Evolutionary conservation across 2,797 vertebrate genomes (phyloP).

Genomic region (Otolemur crassicaudatus): DNA sequence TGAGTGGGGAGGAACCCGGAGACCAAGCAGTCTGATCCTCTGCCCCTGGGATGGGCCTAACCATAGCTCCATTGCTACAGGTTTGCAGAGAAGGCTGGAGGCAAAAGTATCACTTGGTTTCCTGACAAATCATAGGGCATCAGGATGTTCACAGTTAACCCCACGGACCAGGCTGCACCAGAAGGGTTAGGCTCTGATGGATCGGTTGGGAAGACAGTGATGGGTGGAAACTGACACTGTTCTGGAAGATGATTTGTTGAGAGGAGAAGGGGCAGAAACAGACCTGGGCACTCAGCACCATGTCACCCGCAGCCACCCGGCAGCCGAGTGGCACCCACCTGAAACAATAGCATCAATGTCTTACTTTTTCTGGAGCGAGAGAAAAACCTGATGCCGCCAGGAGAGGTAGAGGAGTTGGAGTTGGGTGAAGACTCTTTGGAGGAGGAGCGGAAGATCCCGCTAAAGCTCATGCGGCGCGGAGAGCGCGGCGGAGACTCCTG

Average conservation of each 20-base stretch:
- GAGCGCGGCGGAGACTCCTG: slow-evolving; percentile 95
- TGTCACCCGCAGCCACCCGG: background rate
- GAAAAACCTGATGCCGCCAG: slow-evolving; percentile 96
- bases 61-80: accelerated
- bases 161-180: accelerated
- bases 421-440: slow-evolving; percentile 92
- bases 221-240: accelerated
- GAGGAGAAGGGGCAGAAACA: background rate
- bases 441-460: slow-evolving; percentile 96
- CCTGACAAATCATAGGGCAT: background rate
- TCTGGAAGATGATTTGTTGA: background rate
- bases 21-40: background rate
- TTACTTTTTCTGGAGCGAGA: slow-evolving; percentile 97
- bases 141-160: accelerated
- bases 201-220: accelerated
- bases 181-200: background rate
- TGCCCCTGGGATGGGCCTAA: accelerated
- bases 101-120: background rate
- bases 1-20: too few relatives aligned
- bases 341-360: slow-evolving; percentile 85
- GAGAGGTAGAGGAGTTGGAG: slow-evolving; percentile 91
- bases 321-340: slow-evolving; percentile 72
- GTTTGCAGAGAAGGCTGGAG: background rate
- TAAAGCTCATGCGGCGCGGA: slow-evolving; percentile 98
- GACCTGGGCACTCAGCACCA: accelerated